These are phyloP conservation scores for Cepaea nemoralis DNA, from an alignment of 1,140 invertebrate genomes.

Conservation along the genomic window DNA sequence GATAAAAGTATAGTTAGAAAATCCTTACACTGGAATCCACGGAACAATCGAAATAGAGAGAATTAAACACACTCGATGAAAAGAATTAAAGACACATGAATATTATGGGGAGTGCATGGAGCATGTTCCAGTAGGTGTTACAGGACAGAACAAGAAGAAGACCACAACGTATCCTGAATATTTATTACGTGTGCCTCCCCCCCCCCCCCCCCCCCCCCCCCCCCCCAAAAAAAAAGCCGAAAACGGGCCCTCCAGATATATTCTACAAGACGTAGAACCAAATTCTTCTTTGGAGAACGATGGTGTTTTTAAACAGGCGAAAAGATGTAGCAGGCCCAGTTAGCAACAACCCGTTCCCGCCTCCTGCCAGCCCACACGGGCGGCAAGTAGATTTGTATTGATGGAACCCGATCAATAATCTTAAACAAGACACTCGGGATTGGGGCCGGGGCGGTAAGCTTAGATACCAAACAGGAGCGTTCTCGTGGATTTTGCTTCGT, in stretches of 20 bases:
- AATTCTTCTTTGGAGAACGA: neutral
- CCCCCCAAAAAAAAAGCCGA: too few relatives aligned
- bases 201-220: conserved; percentile 21
- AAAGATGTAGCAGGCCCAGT: neutral
- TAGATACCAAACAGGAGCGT: neutral
- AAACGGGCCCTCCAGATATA: neutral
- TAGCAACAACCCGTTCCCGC: neutral
- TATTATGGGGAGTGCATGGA: too few relatives aligned
- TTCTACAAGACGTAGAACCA: too few relatives aligned
- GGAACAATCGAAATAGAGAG: too few relatives aligned
- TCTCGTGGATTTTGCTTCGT: neutral
- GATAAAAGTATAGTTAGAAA: too few relatives aligned
- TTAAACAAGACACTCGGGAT: conserved; percentile 10
- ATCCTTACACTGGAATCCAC: too few relatives aligned
- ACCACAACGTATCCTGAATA: too few relatives aligned
- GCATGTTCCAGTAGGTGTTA: too few relatives aligned
- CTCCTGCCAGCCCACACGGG: neutral
- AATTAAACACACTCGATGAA: too few relatives aligned
- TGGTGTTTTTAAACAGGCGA: too few relatives aligned
- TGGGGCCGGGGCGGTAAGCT: neutral
- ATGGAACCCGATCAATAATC: neutral
- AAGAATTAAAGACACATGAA: too few relatives aligned
- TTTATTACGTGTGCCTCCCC: neutral
- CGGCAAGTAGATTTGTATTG: neutral
- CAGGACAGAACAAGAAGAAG: too few relatives aligned